Evolutionary conservation across 1,140 invertebrate species (phyloP).

Genomic region (Scylla paramamosain): DNA sequence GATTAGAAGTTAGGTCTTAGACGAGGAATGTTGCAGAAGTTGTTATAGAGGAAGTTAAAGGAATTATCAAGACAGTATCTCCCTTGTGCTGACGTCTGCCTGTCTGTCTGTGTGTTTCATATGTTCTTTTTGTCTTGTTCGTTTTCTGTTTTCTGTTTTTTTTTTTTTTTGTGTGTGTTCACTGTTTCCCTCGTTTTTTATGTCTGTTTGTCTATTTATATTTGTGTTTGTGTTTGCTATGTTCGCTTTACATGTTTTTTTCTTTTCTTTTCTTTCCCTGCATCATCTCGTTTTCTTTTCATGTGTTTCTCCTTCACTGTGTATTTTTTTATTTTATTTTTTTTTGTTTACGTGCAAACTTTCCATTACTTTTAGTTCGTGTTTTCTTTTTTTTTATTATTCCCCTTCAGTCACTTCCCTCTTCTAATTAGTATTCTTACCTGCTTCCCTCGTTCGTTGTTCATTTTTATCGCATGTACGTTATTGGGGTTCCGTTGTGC

Average conservation of each 20-base stretch:
- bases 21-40: too few relatives aligned
- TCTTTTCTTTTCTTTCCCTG: not conserved
- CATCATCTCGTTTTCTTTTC: not conserved
- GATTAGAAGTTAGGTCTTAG: too few relatives aligned
- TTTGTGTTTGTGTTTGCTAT: too few relatives aligned
- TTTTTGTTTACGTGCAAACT: not conserved
- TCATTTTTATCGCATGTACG: not conserved
- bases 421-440: not conserved
- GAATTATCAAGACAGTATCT: too few relatives aligned
- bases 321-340: not conserved
- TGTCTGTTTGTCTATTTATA: too few relatives aligned
- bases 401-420: not conserved
- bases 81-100: too few relatives aligned
- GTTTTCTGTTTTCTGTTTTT: too few relatives aligned
- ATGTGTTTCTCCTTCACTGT: not conserved
- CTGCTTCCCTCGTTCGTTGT: not conserved
- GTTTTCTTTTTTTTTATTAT: not conserved
- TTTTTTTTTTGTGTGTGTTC: too few relatives aligned
- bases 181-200: too few relatives aligned
- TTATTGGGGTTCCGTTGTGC: not conserved
- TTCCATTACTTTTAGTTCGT: not conserved
- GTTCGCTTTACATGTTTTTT: not conserved
- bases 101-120: too few relatives aligned
- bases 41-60: too few relatives aligned
- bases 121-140: too few relatives aligned